A percentile compares a stretch with the other conserved stretches of the same genome.
Conservation (phyloP, 2,888 invertebrate species). For the Hoplodrina ambigua region DNA sequence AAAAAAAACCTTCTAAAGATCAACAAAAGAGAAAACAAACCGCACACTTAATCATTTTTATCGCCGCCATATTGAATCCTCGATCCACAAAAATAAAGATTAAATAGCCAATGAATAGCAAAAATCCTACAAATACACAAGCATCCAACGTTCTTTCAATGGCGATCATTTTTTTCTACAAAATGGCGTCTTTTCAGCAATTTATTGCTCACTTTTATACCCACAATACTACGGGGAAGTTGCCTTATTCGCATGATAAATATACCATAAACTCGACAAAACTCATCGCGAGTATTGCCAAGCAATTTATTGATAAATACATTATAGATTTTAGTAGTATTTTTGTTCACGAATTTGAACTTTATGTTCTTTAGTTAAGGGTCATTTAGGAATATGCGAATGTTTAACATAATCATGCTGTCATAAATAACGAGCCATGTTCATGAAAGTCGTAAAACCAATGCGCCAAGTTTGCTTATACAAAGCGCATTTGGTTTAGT, state of each 20-base stretch:
- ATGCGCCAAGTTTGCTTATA: conserved; percentile 39
- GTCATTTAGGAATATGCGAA: not conserved
- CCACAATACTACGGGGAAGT: conserved; percentile 27
- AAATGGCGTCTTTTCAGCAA: conserved; percentile 16
- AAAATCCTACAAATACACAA: conserved; percentile 22
- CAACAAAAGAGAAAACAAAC: conserved; percentile 18
- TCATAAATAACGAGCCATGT: conserved; percentile 32
- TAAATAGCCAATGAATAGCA: conserved; percentile 39
- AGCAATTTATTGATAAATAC: conserved; percentile 53
- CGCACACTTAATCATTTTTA: conserved; percentile 25
- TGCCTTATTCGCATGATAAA: conserved; percentile 49
- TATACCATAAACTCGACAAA: conserved; percentile 47
- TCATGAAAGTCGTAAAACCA: conserved; percentile 30
- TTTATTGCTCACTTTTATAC: conserved; percentile 43
- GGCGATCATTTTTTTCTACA: conserved; percentile 8
- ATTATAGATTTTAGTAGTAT: conserved; percentile 15
- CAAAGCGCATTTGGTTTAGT: conserved; percentile 20
- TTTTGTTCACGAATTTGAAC: conserved; percentile 14
- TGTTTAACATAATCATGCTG: conserved; percentile 18
- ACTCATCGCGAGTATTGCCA: conserved; percentile 48
- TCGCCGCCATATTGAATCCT: conserved; percentile 32
- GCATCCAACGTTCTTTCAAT: conserved; percentile 29
- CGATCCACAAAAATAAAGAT: conserved; percentile 39
- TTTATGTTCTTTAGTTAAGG: conserved; percentile 9
- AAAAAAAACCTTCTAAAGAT: conserved; percentile 20